Evolutionary conservation across 2,888 invertebrate species (phyloP).

Genomic region (Philopedon plagiatum): DNA sequence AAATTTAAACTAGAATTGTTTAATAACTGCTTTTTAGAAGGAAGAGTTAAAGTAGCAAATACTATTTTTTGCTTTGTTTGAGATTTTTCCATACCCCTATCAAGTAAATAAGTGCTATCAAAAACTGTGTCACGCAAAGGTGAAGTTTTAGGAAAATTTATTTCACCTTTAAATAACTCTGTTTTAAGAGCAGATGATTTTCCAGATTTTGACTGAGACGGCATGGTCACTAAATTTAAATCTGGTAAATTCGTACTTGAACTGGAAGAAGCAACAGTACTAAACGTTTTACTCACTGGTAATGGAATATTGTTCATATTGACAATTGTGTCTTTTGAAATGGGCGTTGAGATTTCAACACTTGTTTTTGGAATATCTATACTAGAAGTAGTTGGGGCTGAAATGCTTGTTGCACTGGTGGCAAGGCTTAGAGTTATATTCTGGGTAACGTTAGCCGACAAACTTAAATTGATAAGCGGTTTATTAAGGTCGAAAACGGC

Average conservation of each 20-base stretch:
- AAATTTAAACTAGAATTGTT: slow-evolving; percentile 59
- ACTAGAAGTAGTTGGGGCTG: slow-evolving; percentile 35
- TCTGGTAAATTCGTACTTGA: neutral
- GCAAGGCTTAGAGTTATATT: slow-evolving; percentile 50
- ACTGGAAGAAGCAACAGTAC: neutral
- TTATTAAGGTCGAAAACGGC: slow-evolving; percentile 49
- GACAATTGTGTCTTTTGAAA: slow-evolving; percentile 7
- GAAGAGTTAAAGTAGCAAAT: slow-evolving; percentile 59
- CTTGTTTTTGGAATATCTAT: slow-evolving; percentile 40
- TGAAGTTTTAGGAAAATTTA: neutral
- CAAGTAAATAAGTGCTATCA: neutral
- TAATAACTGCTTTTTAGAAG: slow-evolving; percentile 58
- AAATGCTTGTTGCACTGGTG: slow-evolving; percentile 38
- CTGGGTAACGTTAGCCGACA: slow-evolving; percentile 50
- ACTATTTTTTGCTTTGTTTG: slow-evolving; percentile 53
- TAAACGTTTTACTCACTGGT: neutral
- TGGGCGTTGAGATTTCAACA: slow-evolving; percentile 25
- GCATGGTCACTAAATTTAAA: neutral
- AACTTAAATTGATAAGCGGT: slow-evolving; percentile 49
- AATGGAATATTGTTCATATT: slow-evolving; percentile 31
- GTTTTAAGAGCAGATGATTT: neutral
- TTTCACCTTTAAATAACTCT: neutral
- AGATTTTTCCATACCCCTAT: neutral
- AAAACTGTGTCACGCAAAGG: neutral
- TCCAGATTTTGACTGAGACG: neutral